These are phyloP conservation scores for Drosophila testacea DNA, from an alignment of 2,888 invertebrate species.

Conservation along the genomic window DNA sequence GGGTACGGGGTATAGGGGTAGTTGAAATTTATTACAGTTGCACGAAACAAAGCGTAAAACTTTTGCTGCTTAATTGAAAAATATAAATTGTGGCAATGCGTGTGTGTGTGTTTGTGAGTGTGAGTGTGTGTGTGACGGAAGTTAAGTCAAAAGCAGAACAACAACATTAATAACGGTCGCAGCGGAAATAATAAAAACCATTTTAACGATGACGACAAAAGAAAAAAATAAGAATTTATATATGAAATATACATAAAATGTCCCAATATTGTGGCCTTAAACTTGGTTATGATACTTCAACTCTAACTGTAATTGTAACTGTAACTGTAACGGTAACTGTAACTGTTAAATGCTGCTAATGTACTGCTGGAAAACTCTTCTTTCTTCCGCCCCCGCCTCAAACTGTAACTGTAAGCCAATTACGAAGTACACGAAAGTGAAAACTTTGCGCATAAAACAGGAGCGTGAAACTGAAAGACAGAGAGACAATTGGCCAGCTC, in stretches of 20 bases:
- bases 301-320: conserved; percentile 14
- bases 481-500: conserved; percentile 4
- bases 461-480: conserved; percentile 52
- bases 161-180: conserved; percentile 75
- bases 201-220: conserved; percentile 72
- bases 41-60: conserved; percentile 77
- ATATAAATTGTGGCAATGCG: conserved; percentile 75
- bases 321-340: conserved; percentile 19
- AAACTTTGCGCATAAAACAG: conserved; percentile 61
- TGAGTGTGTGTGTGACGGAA: conserved; percentile 41
- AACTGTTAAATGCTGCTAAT: conserved; percentile 47
- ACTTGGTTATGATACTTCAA: background rate
- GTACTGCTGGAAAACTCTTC: background rate
- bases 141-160: conserved; percentile 72
- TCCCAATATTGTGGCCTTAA: conserved; percentile 43
- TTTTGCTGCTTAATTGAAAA: conserved; percentile 81
- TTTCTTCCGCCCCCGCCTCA: background rate
- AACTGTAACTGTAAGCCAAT: conserved; percentile 49
- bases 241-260: conserved; percentile 59
- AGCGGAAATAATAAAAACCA: conserved; percentile 78
- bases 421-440: conserved; percentile 62
- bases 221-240: conserved; percentile 25
- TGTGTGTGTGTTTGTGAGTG: conserved; percentile 23
- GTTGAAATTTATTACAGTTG: conserved; percentile 76
- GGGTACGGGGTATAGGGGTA: conserved; percentile 31